Conservation (phyloP, 2,797 vertebrate species). For the Argya squamiceps region DNA sequence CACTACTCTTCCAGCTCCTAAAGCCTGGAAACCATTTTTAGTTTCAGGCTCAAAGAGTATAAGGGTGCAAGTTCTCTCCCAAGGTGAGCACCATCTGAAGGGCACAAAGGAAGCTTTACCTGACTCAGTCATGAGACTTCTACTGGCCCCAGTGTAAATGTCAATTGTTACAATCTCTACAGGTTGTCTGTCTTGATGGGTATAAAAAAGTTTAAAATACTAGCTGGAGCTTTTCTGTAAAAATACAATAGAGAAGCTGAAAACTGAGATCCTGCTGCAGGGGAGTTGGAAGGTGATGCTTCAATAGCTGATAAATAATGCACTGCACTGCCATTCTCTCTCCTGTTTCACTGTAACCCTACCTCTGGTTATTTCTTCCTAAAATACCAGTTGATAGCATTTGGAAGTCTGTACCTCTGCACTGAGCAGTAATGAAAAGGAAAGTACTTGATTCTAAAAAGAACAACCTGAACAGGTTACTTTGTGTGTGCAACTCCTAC, state of each 20-base stretch:
- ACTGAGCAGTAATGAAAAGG: not conserved
- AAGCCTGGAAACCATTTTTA: not conserved
- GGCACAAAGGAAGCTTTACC: not conserved
- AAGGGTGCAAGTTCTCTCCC: not conserved
- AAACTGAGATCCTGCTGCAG: not conserved
- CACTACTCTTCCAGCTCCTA: not conserved
- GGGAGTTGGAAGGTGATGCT: not conserved
- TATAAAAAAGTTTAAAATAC: not conserved
- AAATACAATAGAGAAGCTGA: not conserved
- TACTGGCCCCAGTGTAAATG: not conserved
- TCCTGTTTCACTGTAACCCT: not conserved
- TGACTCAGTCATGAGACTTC: not conserved
- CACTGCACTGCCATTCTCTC: not conserved
- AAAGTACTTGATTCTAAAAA: not conserved
- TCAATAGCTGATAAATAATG: conserved; percentile 62
- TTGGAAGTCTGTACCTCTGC: not conserved
- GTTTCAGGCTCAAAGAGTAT: not conserved
- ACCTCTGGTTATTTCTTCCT: not conserved
- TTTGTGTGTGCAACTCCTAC: not conserved
- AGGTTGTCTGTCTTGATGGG: not conserved
- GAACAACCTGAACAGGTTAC: not conserved
- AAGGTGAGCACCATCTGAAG: not conserved
- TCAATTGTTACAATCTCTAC: not conserved
- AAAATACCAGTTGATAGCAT: not conserved
- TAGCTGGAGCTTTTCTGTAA: not conserved